Percentiles rank a stretch among this genome's conserved stretches.
These are phyloP conservation scores for Glaucopsyche alexis DNA, from an alignment of 2,888 invertebrate genomes.

Conservation along the genomic window DNA sequence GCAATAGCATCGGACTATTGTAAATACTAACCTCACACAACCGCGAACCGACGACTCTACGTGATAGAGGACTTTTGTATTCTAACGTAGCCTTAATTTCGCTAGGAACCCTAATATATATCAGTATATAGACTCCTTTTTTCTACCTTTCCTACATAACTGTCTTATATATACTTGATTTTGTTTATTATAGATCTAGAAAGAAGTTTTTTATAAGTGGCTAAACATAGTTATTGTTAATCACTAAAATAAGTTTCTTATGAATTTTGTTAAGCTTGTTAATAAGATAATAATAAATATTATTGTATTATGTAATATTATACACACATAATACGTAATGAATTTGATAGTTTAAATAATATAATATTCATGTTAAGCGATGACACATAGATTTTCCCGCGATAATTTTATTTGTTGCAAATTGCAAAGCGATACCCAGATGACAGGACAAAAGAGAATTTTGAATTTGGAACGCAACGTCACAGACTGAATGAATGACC, in stretches of 20 bases:
- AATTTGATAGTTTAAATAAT: too few species aligned
- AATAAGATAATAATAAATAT: not conserved
- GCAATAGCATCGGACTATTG: not conserved
- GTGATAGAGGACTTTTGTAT: not conserved
- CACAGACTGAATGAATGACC: constrained; percentile 36
- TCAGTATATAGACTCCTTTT: too few species aligned
- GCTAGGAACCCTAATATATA: too few species aligned
- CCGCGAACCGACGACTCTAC: not conserved
- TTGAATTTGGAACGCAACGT: constrained; percentile 30
- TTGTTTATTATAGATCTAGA: too few species aligned
- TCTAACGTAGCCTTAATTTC: too few species aligned
- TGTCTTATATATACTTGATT: too few species aligned
- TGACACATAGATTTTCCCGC: not conserved
- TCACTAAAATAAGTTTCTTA: not conserved
- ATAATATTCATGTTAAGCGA: not conserved
- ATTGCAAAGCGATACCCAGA: not conserved
- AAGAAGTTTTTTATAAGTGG: too few species aligned
- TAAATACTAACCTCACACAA: not conserved
- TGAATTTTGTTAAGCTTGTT: not conserved
- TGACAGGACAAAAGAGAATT: constrained; percentile 26
- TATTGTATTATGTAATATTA: not conserved
- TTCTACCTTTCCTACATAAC: too few species aligned
- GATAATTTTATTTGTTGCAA: not conserved
- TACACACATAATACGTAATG: not conserved
- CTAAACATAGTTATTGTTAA: not conserved